Percentiles rank a stretch among this genome's conserved stretches.
Conservation (phyloP, 1,140 invertebrate genomes). For the Drosophila eugracilis region DNA sequence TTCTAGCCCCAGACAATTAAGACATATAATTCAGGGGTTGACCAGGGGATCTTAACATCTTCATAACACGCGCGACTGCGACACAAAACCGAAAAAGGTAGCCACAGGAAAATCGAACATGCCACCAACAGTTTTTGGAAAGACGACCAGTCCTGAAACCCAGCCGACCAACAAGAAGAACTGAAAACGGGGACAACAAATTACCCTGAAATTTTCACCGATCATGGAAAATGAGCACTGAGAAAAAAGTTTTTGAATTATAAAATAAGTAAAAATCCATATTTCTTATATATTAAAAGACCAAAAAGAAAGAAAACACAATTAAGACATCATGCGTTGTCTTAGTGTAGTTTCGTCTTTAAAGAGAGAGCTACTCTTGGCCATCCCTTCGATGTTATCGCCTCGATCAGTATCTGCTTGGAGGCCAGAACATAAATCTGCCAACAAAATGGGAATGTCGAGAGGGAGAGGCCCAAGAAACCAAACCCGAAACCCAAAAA, state of each 20-base stretch:
- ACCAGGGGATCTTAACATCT: conserved; percentile 63
- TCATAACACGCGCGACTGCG: conserved; percentile 79
- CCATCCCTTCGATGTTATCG: conserved; percentile 31
- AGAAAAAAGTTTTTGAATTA: neutral
- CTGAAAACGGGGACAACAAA: conserved; percentile 61
- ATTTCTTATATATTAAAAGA: no score
- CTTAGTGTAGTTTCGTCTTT: neutral
- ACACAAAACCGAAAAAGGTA: conserved; percentile 33
- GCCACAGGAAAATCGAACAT: conserved; percentile 29
- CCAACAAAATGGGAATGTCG: conserved; percentile 49
- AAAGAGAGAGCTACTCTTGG: conserved; percentile 24
- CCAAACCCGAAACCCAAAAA: conserved; percentile 35
- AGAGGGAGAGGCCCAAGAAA: conserved; percentile 1
- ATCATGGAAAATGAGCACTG: conserved; percentile 28
- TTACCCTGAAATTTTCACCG: conserved; percentile 75
- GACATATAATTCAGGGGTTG: conserved; percentile 55
- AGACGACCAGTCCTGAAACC: conserved; percentile 21
- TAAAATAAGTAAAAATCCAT: neutral
- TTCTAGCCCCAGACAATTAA: conserved; percentile 37
- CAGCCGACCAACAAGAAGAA: conserved; percentile 26
- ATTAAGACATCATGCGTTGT: neutral
- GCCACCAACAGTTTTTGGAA: conserved; percentile 74
- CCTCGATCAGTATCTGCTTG: conserved; percentile 42
- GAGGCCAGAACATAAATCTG: conserved; percentile 73
- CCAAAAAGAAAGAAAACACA: no score